Evolutionary conservation across 1,140 invertebrate species (phyloP).

Genomic region (Cataglyphis hispanica): DNA sequence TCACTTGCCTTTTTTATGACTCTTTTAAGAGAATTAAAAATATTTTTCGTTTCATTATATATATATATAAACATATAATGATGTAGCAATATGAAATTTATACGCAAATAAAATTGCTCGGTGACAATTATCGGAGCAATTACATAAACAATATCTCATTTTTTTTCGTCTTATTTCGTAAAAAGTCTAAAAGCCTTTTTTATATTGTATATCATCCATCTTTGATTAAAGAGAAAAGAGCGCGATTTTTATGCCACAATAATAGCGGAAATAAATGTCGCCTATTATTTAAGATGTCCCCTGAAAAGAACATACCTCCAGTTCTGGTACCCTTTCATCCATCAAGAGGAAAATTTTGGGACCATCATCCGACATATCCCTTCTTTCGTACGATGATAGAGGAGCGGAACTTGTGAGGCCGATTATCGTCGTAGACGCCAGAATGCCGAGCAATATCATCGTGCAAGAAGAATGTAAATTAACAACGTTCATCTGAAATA

Average conservation of each 20-base stretch:
- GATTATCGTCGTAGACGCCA: slow-evolving; percentile 73
- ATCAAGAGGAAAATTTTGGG: slow-evolving; percentile 69
- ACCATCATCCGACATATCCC: slow-evolving; percentile 65
- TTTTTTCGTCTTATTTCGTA: too few species aligned
- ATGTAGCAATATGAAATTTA: too few species aligned
- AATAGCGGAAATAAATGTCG: neutral
- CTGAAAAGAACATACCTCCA: slow-evolving; percentile 69
- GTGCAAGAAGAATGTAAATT: slow-evolving; percentile 28
- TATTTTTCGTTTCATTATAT: too few species aligned
- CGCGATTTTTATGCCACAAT: neutral
- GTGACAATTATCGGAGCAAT: too few species aligned
- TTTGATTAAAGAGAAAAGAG: too few species aligned
- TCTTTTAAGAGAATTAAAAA: neutral
- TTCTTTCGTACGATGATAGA: slow-evolving; percentile 66
- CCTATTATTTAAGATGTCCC: neutral
- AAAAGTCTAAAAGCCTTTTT: too few species aligned
- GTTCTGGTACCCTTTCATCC: slow-evolving; percentile 66
- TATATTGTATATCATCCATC: too few species aligned
- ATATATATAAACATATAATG: too few species aligned
- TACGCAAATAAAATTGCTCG: too few species aligned
- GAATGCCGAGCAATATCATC: slow-evolving; percentile 72
- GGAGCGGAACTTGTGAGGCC: slow-evolving; percentile 62
- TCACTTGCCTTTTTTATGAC: neutral
- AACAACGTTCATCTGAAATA: slow-evolving; percentile 65
- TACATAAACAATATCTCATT: too few species aligned